These are phyloP conservation scores for Rhagonycha lutea DNA, from an alignment of 2,888 invertebrate species.

Conservation along the genomic window DNA sequence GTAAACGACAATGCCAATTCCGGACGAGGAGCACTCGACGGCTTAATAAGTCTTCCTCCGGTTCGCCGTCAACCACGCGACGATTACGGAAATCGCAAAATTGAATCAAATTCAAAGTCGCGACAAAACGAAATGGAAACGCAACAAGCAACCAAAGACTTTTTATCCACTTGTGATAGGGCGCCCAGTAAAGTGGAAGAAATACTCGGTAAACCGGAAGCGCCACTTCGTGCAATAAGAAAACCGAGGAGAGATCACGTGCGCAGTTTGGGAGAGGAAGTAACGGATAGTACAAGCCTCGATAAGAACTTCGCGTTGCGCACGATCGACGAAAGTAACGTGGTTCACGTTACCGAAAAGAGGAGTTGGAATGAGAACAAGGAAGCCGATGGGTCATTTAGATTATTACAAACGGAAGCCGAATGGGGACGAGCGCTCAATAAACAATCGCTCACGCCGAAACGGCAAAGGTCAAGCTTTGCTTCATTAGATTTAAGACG, in stretches of 20 bases:
- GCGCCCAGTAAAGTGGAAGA: slow-evolving; percentile 52
- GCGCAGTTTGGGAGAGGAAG: slow-evolving; percentile 59
- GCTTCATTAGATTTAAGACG: slow-evolving; percentile 62
- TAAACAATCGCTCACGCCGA: slow-evolving; percentile 46
- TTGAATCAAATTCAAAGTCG: slow-evolving; percentile 8
- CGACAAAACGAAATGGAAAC: slow-evolving; percentile 6
- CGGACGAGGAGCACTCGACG: slow-evolving; percentile 39
- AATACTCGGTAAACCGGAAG: slow-evolving; percentile 51
- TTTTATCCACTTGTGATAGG: slow-evolving; percentile 43
- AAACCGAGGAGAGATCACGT: slow-evolving; percentile 43
- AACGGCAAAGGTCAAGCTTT: slow-evolving; percentile 53
- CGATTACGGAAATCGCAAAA: slow-evolving; percentile 7
- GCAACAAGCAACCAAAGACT: slow-evolving; percentile 35
- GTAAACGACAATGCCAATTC: slow-evolving; percentile 21
- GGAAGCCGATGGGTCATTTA: slow-evolving; percentile 14
- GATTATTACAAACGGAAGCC: slow-evolving; percentile 29
- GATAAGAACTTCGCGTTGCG: slow-evolving; percentile 47
- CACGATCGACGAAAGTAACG: slow-evolving; percentile 51
- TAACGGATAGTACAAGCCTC: slow-evolving; percentile 48
- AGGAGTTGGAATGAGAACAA: slow-evolving; percentile 11
- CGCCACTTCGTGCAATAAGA: slow-evolving; percentile 44
- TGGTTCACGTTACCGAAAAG: slow-evolving; percentile 1
- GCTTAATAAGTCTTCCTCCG: slow-evolving; percentile 60
- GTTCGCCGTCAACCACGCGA: slow-evolving; percentile 52
- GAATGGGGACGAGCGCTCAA: slow-evolving; percentile 30